phyloP scores from a whole-genome alignment of 1,140 invertebrate species.

The Rhyzopertha dominica region DNA sequence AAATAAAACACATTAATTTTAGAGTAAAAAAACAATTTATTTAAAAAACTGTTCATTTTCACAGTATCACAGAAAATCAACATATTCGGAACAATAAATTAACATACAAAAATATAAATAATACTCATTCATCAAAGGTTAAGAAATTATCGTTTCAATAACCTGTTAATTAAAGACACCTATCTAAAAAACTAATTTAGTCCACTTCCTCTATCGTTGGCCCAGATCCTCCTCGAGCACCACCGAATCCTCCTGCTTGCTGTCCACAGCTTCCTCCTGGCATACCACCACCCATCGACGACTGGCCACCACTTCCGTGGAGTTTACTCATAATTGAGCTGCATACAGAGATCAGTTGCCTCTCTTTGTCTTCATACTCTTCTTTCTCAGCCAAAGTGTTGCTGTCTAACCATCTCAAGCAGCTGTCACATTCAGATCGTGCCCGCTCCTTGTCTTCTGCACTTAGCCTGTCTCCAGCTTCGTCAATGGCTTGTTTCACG shows the following conservation, averaged over 20 bases:
- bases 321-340: slow-evolving; percentile 69
- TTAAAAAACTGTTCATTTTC: too few relatives aligned
- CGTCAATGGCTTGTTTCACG: slow-evolving; percentile 58
- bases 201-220: slow-evolving; percentile 64
- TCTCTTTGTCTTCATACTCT: slow-evolving; percentile 67
- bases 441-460: slow-evolving; percentile 56
- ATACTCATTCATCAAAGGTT: too few relatives aligned
- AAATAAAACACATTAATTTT: too few relatives aligned
- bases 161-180: too few relatives aligned
- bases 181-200: too few relatives aligned
- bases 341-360: slow-evolving; percentile 62
- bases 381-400: slow-evolving; percentile 65
- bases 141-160: too few relatives aligned
- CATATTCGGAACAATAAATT: too few relatives aligned
- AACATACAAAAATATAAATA: too few relatives aligned
- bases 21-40: too few relatives aligned
- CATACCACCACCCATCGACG: slow-evolving; percentile 31
- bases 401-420: slow-evolving; percentile 52
- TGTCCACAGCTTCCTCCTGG: slow-evolving; percentile 38
- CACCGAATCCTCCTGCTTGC: slow-evolving; percentile 30
- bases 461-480: slow-evolving; percentile 50
- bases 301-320: slow-evolving; percentile 51
- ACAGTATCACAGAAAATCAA: too few relatives aligned
- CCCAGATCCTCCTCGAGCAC: slow-evolving; percentile 33
- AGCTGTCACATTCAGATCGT: slow-evolving; percentile 49